Percentiles rank a stretch among this genome's conserved stretches.
Conservation (phyloP, 2,113 vertebrate species). For the Pangasianodon hypophthalmus region DNA sequence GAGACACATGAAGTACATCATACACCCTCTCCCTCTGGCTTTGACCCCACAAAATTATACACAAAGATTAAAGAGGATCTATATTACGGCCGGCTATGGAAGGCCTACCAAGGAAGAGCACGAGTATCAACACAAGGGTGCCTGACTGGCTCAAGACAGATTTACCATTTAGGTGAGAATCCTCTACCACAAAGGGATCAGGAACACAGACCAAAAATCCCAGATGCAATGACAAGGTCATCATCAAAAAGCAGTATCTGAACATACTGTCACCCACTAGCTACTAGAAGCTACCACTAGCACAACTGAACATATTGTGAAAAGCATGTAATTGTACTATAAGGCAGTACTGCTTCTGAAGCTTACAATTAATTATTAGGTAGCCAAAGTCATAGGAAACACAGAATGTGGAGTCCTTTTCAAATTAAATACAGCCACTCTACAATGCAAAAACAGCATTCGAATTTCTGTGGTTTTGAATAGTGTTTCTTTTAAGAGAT, state of each 20-base stretch:
- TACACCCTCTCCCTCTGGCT: conserved; percentile 27
- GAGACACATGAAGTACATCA: conserved; percentile 19
- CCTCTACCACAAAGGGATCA: conserved; percentile 29
- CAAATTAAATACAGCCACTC: background rate
- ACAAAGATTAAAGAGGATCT: conserved; percentile 62
- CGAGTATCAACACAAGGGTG: conserved; percentile 28
- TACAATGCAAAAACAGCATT: background rate
- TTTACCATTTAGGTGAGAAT: conserved; percentile 49
- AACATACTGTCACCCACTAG: background rate
- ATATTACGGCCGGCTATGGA: conserved; percentile 63
- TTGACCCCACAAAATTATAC: conserved; percentile 63
- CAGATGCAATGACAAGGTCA: background rate
- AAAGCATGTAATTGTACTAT: background rate
- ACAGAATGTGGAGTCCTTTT: background rate
- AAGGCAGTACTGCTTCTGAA: background rate
- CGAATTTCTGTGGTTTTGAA: background rate
- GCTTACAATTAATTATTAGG: background rate
- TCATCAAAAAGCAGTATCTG: conserved; percentile 5
- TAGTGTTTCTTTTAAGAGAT: background rate
- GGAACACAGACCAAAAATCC: conserved; percentile 16
- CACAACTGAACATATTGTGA: background rate
- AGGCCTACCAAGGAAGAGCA: conserved; percentile 57
- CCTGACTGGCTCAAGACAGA: conserved; percentile 19
- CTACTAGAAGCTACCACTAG: background rate
- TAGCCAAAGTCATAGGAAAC: background rate